Conservation (phyloP, 2,113 vertebrate species). For the Caloenas nicobarica region DNA sequence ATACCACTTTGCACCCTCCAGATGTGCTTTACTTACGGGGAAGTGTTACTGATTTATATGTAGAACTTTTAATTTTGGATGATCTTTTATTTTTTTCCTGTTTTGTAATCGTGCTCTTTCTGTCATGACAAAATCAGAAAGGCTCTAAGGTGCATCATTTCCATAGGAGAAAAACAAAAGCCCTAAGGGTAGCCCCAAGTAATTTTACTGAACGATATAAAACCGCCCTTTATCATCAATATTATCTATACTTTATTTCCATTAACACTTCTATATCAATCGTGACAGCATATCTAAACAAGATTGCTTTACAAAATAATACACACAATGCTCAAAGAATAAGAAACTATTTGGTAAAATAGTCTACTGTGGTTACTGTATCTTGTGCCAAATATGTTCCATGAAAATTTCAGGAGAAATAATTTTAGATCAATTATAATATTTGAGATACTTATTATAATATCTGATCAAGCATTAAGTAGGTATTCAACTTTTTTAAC, state of each 20-base stretch:
- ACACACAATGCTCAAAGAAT: neutral
- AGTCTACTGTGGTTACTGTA: neutral
- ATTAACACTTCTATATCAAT: neutral
- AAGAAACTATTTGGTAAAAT: neutral
- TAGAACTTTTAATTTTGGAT: neutral
- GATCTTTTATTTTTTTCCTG: neutral
- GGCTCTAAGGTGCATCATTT: neutral
- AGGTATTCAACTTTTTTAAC: neutral
- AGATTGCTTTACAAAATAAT: neutral
- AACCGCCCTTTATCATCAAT: neutral
- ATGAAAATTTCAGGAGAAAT: neutral
- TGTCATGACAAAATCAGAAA: neutral
- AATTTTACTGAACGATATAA: neutral
- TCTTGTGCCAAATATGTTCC: neutral
- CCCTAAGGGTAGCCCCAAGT: neutral
- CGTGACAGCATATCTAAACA: neutral
- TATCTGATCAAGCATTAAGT: neutral
- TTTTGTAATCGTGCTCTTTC: neutral
- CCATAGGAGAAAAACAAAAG: neutral
- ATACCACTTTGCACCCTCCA: slow-evolving; percentile 19
- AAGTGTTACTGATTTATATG: neutral
- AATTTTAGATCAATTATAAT: neutral
- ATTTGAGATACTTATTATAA: neutral
- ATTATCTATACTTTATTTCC: neutral
- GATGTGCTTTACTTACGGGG: neutral